A percentile compares a stretch with the other conserved stretches of the same genome.
These are phyloP conservation scores for Phymastichus coffea DNA, from an alignment of 1,140 invertebrate genomes.

Conservation along the genomic window DNA sequence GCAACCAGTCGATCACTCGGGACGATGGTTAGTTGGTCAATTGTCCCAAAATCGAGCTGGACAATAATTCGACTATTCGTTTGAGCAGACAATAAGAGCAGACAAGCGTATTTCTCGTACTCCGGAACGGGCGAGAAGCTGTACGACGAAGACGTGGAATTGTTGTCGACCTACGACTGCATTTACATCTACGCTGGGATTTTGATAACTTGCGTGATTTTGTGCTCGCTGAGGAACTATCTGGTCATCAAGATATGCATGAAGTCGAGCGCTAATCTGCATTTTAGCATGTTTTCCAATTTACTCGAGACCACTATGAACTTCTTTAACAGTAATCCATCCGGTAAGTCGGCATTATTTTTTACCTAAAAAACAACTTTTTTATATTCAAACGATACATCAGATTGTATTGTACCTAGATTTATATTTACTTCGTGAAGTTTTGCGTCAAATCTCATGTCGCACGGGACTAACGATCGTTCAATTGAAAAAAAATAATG, in stretches of 20 bases:
- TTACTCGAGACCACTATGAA: constrained; percentile 75
- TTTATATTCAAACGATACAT: too few species aligned
- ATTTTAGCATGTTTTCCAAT: constrained; percentile 81
- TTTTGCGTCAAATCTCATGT: too few species aligned
- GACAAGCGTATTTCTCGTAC: too few species aligned
- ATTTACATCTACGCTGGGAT: constrained; percentile 54
- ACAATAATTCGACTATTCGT: too few species aligned
- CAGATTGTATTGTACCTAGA: too few species aligned
- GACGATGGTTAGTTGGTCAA: background rate
- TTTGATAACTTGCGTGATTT: constrained; percentile 44
- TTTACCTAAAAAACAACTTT: too few species aligned
- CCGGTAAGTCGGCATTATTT: constrained; percentile 57
- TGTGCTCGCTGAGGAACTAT: constrained; percentile 63
- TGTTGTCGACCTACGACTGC: constrained; percentile 31
- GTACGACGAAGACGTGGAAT: constrained; percentile 29
- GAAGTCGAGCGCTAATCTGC: constrained; percentile 76
- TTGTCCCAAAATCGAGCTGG: too few species aligned
- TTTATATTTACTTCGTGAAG: too few species aligned
- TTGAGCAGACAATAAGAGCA: too few species aligned
- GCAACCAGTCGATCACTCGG: background rate
- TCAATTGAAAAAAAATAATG: background rate
- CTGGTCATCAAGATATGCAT: constrained; percentile 80
- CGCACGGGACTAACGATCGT: background rate
- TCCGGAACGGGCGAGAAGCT: background rate
- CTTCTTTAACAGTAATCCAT: constrained; percentile 84